Percentiles rank a stretch among this genome's conserved stretches.
These are phyloP conservation scores for Hydrotaea diabolus DNA, from an alignment of 2,888 invertebrate species.

Conservation along the genomic window DNA sequence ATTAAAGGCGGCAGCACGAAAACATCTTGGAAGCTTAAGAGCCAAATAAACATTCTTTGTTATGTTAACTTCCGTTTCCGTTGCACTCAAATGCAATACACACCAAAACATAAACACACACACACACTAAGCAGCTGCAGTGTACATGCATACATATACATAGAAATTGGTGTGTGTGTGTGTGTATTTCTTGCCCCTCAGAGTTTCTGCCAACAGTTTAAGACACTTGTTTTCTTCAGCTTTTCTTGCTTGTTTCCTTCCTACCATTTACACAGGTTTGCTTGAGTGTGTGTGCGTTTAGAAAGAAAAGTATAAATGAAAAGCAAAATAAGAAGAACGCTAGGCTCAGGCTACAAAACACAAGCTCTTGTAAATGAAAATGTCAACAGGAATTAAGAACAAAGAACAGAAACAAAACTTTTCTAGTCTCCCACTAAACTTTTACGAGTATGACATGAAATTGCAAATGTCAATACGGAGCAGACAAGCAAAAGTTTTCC, in stretches of 20 bases:
- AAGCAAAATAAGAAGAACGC: slow-evolving; percentile 23
- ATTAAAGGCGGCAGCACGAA: slow-evolving; percentile 23
- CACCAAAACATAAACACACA: neutral
- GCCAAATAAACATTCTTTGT: slow-evolving; percentile 54
- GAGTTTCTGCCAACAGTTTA: slow-evolving; percentile 61
- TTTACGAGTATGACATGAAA: slow-evolving; percentile 38
- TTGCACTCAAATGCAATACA: slow-evolving; percentile 53
- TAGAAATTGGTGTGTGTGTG: slow-evolving; percentile 2
- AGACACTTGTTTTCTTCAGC: slow-evolving; percentile 55
- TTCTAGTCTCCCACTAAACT: slow-evolving; percentile 40
- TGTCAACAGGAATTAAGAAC: slow-evolving; percentile 66
- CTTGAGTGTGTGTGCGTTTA: too few species aligned
- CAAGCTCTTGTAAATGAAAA: slow-evolving; percentile 63
- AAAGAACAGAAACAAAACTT: slow-evolving; percentile 48
- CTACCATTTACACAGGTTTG: neutral
- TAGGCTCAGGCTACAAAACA: slow-evolving; percentile 57
- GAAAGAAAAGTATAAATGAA: slow-evolving; percentile 12
- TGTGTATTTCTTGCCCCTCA: neutral
- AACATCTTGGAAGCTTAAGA: slow-evolving; percentile 46
- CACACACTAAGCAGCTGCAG: neutral
- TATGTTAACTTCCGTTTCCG: slow-evolving; percentile 62
- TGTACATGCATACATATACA: slow-evolving; percentile 2
- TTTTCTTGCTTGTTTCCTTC: slow-evolving; percentile 31
- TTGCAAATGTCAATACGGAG: slow-evolving; percentile 28
- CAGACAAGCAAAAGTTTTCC: slow-evolving; percentile 1